These are phyloP conservation scores for Distichodus sexfasciatus DNA, from an alignment of 2,797 vertebrate species.

Conservation along the genomic window DNA sequence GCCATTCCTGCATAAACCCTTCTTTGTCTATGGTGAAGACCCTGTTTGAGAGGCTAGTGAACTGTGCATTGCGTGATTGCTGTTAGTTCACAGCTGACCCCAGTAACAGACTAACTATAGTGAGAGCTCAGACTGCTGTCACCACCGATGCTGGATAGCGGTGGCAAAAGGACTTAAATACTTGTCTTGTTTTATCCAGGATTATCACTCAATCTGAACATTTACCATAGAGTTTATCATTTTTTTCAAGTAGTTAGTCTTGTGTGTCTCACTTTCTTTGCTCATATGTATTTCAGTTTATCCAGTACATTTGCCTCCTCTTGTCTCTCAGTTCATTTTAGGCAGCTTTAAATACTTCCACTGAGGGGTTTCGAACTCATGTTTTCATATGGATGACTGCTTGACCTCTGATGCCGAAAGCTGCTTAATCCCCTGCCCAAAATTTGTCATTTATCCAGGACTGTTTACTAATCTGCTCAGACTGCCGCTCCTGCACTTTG, in stretches of 20 bases:
- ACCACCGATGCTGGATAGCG: not conserved
- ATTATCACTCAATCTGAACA: not conserved
- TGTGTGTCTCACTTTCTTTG: not conserved
- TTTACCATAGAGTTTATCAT: not conserved
- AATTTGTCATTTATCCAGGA: conserved; percentile 16
- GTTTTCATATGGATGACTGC: not conserved
- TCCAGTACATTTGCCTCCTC: too few species aligned
- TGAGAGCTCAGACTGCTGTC: not conserved
- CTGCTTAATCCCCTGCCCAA: conserved; percentile 1
- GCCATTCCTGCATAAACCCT: conserved; percentile 32
- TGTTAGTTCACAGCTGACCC: conserved; percentile 4
- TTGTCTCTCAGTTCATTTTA: not conserved
- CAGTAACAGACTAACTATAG: not conserved
- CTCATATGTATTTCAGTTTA: too few species aligned
- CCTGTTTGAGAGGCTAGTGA: not conserved
- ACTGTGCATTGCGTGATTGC: conserved; percentile 8
- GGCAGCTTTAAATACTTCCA: not conserved
- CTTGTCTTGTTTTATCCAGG: not conserved
- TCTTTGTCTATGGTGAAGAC: conserved; percentile 37
- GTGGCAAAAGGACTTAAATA: not conserved
- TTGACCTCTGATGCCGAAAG: not conserved
- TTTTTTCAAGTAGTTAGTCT: not conserved
- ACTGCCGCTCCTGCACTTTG: not conserved
- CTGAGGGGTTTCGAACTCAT: not conserved
- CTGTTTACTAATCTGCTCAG: conserved; percentile 3